These are phyloP conservation scores for Squalus acanthias DNA, from an alignment of 2,797 vertebrate genomes.

Conservation along the genomic window DNA sequence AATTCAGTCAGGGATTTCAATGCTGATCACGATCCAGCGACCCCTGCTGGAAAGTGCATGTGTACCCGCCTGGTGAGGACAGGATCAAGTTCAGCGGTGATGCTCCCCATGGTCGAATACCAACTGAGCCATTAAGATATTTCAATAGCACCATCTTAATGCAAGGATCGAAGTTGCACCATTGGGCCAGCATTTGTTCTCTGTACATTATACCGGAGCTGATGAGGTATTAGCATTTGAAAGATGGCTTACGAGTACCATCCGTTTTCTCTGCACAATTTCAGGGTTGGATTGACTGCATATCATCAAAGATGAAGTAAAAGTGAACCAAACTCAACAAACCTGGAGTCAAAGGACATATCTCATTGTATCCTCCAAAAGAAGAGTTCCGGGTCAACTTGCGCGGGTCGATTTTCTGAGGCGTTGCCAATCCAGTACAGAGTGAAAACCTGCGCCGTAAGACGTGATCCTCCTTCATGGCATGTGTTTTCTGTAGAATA, in stretches of 20 bases:
- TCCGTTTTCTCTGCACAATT: not conserved
- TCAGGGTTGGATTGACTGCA: constrained; percentile 30
- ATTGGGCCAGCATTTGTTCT: constrained; percentile 31
- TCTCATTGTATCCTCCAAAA: constrained; percentile 76
- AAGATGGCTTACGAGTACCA: constrained; percentile 41
- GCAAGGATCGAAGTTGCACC: constrained; percentile 41
- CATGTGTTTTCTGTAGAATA: constrained; percentile 56
- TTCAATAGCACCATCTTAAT: not conserved
- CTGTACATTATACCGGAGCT: constrained; percentile 42
- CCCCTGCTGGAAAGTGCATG: not conserved
- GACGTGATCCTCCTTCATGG: constrained; percentile 95
- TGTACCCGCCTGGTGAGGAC: not conserved
- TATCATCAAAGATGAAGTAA: rapidly evolving
- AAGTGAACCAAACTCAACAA: no score
- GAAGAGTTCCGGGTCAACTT: constrained; percentile 76
- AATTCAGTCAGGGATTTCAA: not conserved
- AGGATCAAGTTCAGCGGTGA: not conserved
- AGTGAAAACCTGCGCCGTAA: constrained; percentile 85
- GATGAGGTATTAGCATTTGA: constrained; percentile 39
- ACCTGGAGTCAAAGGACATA: constrained; percentile 79
- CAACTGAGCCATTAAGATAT: not conserved
- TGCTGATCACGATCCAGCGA: not conserved
- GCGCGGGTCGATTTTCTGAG: constrained; percentile 80
- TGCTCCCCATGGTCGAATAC: not conserved
- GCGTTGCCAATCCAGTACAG: constrained; percentile 73